Conservation (phyloP, 2,888 invertebrate genomes). For the Pandemis corylana region DNA sequence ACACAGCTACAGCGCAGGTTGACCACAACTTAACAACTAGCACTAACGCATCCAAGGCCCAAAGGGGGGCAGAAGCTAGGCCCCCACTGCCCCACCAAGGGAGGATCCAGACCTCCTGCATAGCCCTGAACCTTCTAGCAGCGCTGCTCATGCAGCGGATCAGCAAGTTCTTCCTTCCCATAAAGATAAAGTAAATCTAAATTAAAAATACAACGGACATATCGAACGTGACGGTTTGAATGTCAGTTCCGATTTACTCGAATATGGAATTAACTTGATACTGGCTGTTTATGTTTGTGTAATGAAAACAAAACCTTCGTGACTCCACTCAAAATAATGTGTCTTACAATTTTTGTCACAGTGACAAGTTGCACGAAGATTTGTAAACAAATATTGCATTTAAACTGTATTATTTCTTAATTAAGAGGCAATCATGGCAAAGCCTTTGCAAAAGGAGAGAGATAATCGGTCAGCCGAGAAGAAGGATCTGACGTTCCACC, state of each 20-base stretch:
- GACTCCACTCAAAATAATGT: background rate
- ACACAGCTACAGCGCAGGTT: conserved; percentile 64
- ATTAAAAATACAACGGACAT: conserved; percentile 43
- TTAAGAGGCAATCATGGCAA: conserved; percentile 53
- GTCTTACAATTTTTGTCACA: background rate
- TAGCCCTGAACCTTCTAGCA: conserved; percentile 71
- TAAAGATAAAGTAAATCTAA: conserved; percentile 57
- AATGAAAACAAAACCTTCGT: background rate
- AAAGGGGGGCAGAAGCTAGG: conserved; percentile 66
- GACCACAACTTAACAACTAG: conserved; percentile 71
- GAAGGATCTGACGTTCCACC: conserved; percentile 72
- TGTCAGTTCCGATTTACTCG: conserved; percentile 1
- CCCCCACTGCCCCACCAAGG: conserved; percentile 78
- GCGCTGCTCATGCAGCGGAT: conserved; percentile 63
- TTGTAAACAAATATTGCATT: background rate
- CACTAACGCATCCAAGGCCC: conserved; percentile 71
- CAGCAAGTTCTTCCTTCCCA: conserved; percentile 72
- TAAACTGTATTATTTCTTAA: background rate
- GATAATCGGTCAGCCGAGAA: conserved; percentile 78
- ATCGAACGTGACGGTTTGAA: conserved; percentile 32
- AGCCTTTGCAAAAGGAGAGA: conserved; percentile 75
- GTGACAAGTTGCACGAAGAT: background rate
- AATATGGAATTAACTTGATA: background rate
- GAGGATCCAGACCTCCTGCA: conserved; percentile 76
- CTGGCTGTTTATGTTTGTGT: conserved; percentile 6